Base-by-base conservation (phyloP, 2,113 vertebrate genomes). In the Uropsilus gracilis region DNA sequence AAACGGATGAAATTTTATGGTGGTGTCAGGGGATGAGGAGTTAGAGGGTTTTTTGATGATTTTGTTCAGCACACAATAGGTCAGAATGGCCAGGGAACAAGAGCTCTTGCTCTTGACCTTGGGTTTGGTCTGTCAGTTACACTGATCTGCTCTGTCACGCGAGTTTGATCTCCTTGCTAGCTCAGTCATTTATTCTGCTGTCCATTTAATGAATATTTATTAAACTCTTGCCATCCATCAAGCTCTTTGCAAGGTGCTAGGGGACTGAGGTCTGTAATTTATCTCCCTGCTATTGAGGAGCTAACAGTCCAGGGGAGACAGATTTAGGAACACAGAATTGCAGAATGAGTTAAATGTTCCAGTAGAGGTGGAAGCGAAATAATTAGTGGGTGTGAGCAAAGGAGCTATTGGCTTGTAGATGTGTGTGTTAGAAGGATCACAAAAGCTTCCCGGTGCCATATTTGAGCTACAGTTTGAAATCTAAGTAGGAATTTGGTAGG, bases 71-170 rank as follows among this genome's bases (percentile, higher is more conserved):
- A 88, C 57, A 87, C 84, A 46, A 95, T 87, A 94, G 55, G 66
- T 96, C 90, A 95, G 50, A 59, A 50, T 71, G 61, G 44, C 73
- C 80, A 61, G 71, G 57, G 39, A 94, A 86, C 34, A 72, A 69
- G 75, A 57, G 89, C 68, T 59, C 89, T 95, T 82, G 75, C 64
- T 93, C 84, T 93, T 81, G 95, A 87, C 96, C 87, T 94, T 93
- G 91, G 80, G 78, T 39, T 89, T 94, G 80, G 64, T 77, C 59
- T 80, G 83, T 94, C 93, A 39, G 64, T 14, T 76, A 32, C 66
- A 89, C 48, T 30, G 59, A 89, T 85, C 77, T 87, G 53, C 78
- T 87, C 86, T 88, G 89, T 84, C 69, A 28, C 53, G 8, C 0
- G 28, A 94, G 16, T 59, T 83, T 86, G 63, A 85, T 92, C 81